A percentile compares a stretch with the other conserved stretches of the same genome.
phyloP scores from a whole-genome alignment of 2,888 invertebrate genomes.

The Apodemia zela region DNA sequence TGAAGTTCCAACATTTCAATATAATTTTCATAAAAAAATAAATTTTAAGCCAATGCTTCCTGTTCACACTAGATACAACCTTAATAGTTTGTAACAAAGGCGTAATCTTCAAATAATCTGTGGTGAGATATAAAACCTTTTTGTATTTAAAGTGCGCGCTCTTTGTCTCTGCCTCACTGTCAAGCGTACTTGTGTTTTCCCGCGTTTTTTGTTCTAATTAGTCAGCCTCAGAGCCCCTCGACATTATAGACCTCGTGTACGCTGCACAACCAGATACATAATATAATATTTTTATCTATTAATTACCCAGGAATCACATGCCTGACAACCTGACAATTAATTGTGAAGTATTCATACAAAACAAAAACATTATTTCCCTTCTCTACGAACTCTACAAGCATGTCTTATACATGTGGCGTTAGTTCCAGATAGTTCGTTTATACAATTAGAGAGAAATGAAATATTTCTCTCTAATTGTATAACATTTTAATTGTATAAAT shows the following conservation, averaged over 20 bases:
- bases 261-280: conserved; percentile 20
- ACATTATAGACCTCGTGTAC: conserved; percentile 49
- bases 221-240: conserved; percentile 60
- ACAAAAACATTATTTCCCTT: not conserved
- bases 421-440: too few species aligned
- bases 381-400: not conserved
- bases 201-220: conserved; percentile 80
- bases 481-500: too few species aligned
- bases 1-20: not conserved
- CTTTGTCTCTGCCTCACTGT: conserved; percentile 78
- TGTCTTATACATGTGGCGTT: too few species aligned
- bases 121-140: conserved; percentile 53
- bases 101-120: conserved; percentile 26
- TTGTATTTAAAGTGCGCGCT: conserved; percentile 51
- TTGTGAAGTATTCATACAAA: not conserved
- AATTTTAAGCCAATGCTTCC: conserved; percentile 52
- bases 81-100: conserved; percentile 21
- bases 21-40: conserved; percentile 46
- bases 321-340: conserved; percentile 5
- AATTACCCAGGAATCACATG: conserved; percentile 10
- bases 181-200: conserved; percentile 78
- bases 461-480: too few species aligned
- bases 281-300: conserved; percentile 19
- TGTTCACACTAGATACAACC: conserved; percentile 14
- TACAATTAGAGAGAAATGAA: too few species aligned